Evolutionary conservation across 2,888 invertebrate species (phyloP), one percentile per base, ranked within the genome.

Genomic region (Ethmia dodecea): DNA sequence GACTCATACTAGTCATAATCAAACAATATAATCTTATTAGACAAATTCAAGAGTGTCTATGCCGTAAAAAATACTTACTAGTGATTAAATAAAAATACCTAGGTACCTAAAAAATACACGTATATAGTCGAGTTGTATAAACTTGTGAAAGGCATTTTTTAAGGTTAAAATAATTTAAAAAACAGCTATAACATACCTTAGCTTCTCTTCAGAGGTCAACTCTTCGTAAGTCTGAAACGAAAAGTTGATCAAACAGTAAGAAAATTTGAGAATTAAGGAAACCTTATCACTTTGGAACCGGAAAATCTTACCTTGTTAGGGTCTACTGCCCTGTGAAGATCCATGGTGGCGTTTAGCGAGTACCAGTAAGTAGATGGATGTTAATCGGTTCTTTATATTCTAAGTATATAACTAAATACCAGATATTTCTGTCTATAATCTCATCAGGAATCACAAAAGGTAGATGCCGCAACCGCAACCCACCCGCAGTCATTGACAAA

Each of bases 131-230:
- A 27, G 27, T 26, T 26, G n/a, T 26, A 11, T 27, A 15, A n/a
- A n/a, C n/a, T n/a, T n/a, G n/a, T n/a, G n/a, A n/a, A n/a, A n/a
- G n/a, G n/a, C n/a, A n/a, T n/a, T n/a, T n/a, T n/a, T n/a, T n/a
- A n/a, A n/a, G n/a, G n/a, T n/a, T n/a, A n/a, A n/a, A n/a, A n/a
- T n/a, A n/a, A n/a, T n/a, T n/a, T n/a, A n/a, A n/a, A n/a, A n/a
- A n/a, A n/a, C n/a, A n/a, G n/a, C n/a, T 32, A 11, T 20, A 39
- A 40, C 66, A 71, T 76, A 92, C 93, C 93, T 91, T 78, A 91
- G 84, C 79, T 91, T 91, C 69, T 94, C 94, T 48, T 94, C 93
- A 3, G 90, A 87, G n/a, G 92, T 90, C 76, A 94, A 77, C 51
- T 93, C 91, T 35, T 90, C 92, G 52, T 92, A 83, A 28, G 91